Evolutionary conservation across 2,888 invertebrate genomes (phyloP), one percentile per base, ranked within the genome.

Genomic region (Epiblema foenella): DNA sequence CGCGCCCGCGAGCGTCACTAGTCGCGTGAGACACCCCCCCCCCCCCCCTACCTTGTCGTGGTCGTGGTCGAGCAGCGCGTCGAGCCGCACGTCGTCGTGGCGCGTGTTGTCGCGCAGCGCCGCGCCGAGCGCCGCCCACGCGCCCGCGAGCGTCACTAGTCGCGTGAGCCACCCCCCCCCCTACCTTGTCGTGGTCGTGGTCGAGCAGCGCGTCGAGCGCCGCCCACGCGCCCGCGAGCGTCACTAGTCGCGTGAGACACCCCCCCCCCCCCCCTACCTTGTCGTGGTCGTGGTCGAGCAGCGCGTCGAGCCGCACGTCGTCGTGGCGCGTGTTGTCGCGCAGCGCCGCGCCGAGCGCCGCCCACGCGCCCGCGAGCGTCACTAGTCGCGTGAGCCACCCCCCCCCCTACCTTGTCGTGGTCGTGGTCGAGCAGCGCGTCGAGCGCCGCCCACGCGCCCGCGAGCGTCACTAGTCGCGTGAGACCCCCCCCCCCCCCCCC

Each of bases 361-460:
- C 46, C 46, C 46, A 46, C 46, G 33, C 33, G 12, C 24, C 12
- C 33, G 37, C 17, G 1, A 49, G 39, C 39, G 58, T 46, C 46
- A 7, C 37, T 10, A 37, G 37, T 11, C 10, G 37, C 10, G 10
- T 11, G 37, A 11, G 37, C 9, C 10, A 37, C 37, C 2, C 37
- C 10, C 2, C 10, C 37, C 9, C 24, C 97, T 4, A 37, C 37
- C 37, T 37, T 37, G 37, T 37, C 37, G n/a, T n/a, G n/a, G n/a
- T n/a, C n/a, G n/a, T n/a, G n/a, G 1, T 79, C 77, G 89, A 98
- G 93, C 58, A 98, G 88, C 69, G 96, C 95, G 83, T 96, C 96
- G 80, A 97, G 96, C 15, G 97, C 96, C 17, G 97, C 97, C 56
- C 98, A 96, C 73, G 98, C 96, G 18, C 95, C 95, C 85, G 96